Conservation (phyloP, 2,113 vertebrate species). For the Poecile atricapillus region DNA sequence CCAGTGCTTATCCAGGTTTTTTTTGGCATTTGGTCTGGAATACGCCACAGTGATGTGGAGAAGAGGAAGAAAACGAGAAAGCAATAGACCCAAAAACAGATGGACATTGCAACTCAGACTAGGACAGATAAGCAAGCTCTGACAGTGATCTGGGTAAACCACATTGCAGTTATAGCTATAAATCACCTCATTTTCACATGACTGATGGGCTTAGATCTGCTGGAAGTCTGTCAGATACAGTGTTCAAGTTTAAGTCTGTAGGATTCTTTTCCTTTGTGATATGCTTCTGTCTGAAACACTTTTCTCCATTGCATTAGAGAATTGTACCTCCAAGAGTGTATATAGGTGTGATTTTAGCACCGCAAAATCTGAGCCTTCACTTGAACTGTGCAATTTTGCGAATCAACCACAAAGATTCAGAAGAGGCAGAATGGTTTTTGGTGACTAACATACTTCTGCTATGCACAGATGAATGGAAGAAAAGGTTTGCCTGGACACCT, state of each 20-base stretch:
- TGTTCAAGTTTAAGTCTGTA: not conserved
- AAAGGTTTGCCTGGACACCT: not conserved
- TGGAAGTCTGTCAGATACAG: not conserved
- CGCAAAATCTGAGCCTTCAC: not conserved
- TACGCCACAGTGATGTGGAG: not conserved
- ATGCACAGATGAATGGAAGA: not conserved
- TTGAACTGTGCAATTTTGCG: not conserved
- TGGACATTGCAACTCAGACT: not conserved
- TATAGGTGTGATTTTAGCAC: not conserved
- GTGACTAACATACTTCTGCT: not conserved
- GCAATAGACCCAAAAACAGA: not conserved
- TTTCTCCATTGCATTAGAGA: not conserved
- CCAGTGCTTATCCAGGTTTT: not conserved
- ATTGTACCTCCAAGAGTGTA: not conserved
- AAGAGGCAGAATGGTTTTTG: not conserved
- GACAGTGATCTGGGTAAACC: not conserved
- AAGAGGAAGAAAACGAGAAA: not conserved
- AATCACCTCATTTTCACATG: not conserved
- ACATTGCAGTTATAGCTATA: not conserved
- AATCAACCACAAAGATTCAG: not conserved
- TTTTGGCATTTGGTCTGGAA: not conserved
- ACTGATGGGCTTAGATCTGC: not conserved
- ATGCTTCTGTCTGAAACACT: not conserved
- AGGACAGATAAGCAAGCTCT: not conserved
- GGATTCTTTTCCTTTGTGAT: not conserved